These are phyloP conservation scores for Ichneumoninae sp. DNA, from an alignment of 2,888 invertebrate genomes.

Conservation along the genomic window DNA sequence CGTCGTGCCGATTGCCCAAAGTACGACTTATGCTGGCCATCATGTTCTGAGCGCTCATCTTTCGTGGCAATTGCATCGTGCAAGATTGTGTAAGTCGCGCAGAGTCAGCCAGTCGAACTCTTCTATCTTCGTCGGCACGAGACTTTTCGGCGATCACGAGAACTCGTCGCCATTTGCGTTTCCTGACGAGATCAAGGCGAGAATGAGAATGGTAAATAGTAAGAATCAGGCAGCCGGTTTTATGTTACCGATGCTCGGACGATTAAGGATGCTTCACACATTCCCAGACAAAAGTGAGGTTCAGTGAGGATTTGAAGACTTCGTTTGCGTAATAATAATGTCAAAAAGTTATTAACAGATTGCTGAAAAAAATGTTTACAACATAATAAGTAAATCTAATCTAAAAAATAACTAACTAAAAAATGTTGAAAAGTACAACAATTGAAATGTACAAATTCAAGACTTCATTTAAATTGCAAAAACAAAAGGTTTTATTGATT, in stretches of 20 bases:
- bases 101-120: neutral
- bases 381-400: too few species aligned
- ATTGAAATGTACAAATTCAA: too few species aligned
- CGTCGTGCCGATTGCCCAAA: slow-evolving; percentile 78
- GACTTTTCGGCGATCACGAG: slow-evolving; percentile 5
- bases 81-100: neutral
- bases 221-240: neutral
- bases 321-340: too few species aligned
- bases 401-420: too few species aligned
- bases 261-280: too few species aligned
- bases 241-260: neutral
- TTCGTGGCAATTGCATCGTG: slow-evolving; percentile 81
- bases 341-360: too few species aligned
- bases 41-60: slow-evolving; percentile 83
- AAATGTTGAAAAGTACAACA: too few species aligned
- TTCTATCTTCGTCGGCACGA: neutral
- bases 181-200: neutral
- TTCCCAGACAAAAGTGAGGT: too few species aligned
- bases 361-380: too few species aligned
- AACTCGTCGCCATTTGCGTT: slow-evolving; percentile 16
- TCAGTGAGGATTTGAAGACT: too few species aligned
- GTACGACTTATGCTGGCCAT: slow-evolving; percentile 82
- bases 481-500: too few species aligned
- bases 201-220: neutral
- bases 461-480: too few species aligned